Evolutionary conservation across 2,797 vertebrate genomes (phyloP), one percentile per base, ranked within the genome.

Genomic region (Columba guinea): DNA sequence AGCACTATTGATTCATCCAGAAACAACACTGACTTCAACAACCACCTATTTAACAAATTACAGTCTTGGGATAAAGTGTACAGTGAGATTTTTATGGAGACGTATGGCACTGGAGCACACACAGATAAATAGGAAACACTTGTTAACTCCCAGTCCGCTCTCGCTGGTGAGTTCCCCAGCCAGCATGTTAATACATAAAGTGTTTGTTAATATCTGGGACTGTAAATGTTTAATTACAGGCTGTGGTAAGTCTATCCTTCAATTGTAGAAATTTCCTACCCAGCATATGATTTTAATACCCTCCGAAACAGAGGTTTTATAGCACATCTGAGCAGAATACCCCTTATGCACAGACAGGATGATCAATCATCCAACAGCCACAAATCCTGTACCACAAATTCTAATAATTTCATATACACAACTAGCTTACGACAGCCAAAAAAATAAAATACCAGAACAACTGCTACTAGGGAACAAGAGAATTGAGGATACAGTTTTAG

Each of bases 221-320:
- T 77, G 87, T 86, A 90, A 93, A 87, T 64, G 53, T 41, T 93
- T 95, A 96, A 95, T 95, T 96, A 93, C n/a, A 49, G 59, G 26
- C 55, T 78, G 95, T 84, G 67, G 73, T 34, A 87, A 94, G 89
- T 39, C 92, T 93, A 17, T 78, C 88, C 89, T 94, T 59, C 92
- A 89, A 73, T 51, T 78, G 85, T 44, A 90, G 83, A 93, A 75
- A 65, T 84, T 75, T 95, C 69, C 91, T 94, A 81, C 83, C 65
- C 90, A 67, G 90, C 94, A 96, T 94, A 85, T 89, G 93, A 93
- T 91, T 93, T 91, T 91, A 95, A 95, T 93, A 93, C 91, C 93
- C 85, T 93, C 90, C n/a, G 4, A 94, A 96, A 53, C 73, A 59
- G 95, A 84, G 78, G 71, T n/a, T 96, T 97, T 88, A 76, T 44